Conservation (phyloP, 1,140 invertebrate genomes). For the Brachionus angularis region DNA sequence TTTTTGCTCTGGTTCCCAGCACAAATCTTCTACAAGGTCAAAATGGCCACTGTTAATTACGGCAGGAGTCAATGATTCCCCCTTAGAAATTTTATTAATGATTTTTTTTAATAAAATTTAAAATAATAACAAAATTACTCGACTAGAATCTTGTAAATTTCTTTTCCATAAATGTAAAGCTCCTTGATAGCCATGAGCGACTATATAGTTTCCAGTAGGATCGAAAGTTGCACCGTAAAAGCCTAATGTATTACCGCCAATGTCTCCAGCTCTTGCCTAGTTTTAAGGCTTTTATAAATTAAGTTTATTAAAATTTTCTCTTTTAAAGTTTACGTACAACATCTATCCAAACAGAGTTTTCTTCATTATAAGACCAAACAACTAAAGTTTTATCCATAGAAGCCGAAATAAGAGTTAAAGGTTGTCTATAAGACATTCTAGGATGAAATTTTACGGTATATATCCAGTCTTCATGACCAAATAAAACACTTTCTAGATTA, state of each 20-base stretch:
- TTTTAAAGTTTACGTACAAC: neutral
- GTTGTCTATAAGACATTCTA: constrained; percentile 47
- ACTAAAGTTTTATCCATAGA: constrained; percentile 91
- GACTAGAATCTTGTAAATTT: constrained; percentile 55
- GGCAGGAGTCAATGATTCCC: constrained; percentile 66
- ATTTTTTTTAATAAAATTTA: neutral
- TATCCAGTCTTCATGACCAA: constrained; percentile 87
- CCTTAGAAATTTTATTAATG: neutral
- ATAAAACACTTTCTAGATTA: constrained; percentile 76
- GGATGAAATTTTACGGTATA: constrained; percentile 81
- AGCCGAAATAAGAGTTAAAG: constrained; percentile 68
- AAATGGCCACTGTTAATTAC: constrained; percentile 80
- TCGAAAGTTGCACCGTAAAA: constrained; percentile 82
- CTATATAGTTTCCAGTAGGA: constrained; percentile 66
- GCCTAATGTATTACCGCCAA: constrained; percentile 85
- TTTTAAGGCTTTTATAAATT: constrained; percentile 65
- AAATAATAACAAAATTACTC: constrained; percentile 1
- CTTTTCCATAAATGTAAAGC: constrained; percentile 85
- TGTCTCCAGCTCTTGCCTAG: constrained; percentile 68
- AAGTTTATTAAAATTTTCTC: neutral
- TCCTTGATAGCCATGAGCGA: constrained; percentile 84
- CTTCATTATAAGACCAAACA: constrained; percentile 72
- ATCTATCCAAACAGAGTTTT: constrained; percentile 70
- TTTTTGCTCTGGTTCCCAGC: constrained; percentile 74
- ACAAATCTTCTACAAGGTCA: constrained; percentile 72